phyloP scores from a whole-genome alignment of 2,797 vertebrate species.

The Sylvia borin region DNA sequence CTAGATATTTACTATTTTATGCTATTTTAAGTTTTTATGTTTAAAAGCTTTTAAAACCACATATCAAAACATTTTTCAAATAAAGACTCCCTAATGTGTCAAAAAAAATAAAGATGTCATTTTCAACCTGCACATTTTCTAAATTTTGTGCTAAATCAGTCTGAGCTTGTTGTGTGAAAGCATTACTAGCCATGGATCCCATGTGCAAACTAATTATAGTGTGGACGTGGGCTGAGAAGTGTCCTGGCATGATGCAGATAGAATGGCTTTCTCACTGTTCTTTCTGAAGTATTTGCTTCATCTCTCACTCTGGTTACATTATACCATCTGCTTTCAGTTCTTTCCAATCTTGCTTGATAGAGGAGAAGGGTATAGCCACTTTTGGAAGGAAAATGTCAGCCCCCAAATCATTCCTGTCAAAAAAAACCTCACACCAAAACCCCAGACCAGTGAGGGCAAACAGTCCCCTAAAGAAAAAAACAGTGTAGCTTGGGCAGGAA shows the following conservation, averaged over 20 bases:
- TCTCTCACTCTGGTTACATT: not conserved
- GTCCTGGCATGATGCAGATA: not conserved
- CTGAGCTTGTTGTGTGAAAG: not conserved
- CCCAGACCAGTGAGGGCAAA: not conserved
- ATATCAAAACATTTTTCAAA: conserved; percentile 37
- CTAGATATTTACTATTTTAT: not conserved
- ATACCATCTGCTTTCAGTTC: conserved; percentile 7
- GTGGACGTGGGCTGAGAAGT: conserved; percentile 14
- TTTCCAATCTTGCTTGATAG: not conserved
- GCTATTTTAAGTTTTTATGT: not conserved
- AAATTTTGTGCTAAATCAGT: not conserved
- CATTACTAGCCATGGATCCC: not conserved
- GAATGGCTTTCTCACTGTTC: not conserved
- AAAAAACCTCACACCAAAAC: not conserved
- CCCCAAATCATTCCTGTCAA: not conserved
- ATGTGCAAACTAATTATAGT: conserved; percentile 25
- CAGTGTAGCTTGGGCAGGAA: not conserved
- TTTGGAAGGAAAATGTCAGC: not conserved
- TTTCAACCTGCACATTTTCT: not conserved
- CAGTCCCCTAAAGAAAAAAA: not conserved
- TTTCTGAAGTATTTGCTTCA: not conserved
- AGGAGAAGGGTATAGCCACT: not conserved
- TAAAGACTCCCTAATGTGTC: not conserved
- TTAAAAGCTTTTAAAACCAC: conserved; percentile 6
- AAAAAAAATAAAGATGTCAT: conserved; percentile 28